Evolutionary conservation across 2,888 invertebrate genomes (phyloP).

Genomic region (Apotomis betuletana): DNA sequence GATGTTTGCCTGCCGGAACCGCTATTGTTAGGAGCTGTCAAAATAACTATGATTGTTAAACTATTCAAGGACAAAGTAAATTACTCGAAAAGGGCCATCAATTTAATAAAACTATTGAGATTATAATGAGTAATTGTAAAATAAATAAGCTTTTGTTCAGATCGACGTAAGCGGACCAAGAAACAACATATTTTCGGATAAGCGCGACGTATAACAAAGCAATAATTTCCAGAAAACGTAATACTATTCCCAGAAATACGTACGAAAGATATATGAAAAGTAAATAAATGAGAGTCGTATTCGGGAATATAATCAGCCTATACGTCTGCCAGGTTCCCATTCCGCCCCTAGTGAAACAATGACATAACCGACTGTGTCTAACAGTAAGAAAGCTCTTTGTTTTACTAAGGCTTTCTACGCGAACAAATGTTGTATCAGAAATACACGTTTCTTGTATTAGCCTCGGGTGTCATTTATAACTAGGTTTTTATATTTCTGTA

Average conservation of each 20-base stretch:
- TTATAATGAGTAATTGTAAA: too few relatives aligned
- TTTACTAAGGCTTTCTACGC: background rate
- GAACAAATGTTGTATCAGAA: background rate
- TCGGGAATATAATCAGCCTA: background rate
- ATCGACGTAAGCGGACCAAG: too few relatives aligned
- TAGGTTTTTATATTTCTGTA: background rate
- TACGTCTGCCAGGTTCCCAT: background rate
- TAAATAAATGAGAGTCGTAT: slow-evolving; percentile 4
- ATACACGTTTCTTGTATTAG: slow-evolving; percentile 5
- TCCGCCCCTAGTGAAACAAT: background rate
- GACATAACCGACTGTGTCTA: background rate
- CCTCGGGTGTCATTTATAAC: background rate
- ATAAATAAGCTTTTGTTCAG: too few relatives aligned
- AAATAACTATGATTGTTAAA: background rate
- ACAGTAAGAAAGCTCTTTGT: background rate
- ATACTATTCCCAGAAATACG: slow-evolving; percentile 3
- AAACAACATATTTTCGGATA: background rate
- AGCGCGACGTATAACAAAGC: background rate
- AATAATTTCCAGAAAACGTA: background rate
- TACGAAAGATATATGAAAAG: background rate
- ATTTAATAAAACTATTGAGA: too few relatives aligned
- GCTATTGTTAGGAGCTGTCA: background rate
- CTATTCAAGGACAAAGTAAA: background rate
- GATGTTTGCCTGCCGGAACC: too few relatives aligned
- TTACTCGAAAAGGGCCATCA: too few relatives aligned